Conservation (phyloP, 2,888 invertebrate genomes). For the Acleris sparsana region DNA sequence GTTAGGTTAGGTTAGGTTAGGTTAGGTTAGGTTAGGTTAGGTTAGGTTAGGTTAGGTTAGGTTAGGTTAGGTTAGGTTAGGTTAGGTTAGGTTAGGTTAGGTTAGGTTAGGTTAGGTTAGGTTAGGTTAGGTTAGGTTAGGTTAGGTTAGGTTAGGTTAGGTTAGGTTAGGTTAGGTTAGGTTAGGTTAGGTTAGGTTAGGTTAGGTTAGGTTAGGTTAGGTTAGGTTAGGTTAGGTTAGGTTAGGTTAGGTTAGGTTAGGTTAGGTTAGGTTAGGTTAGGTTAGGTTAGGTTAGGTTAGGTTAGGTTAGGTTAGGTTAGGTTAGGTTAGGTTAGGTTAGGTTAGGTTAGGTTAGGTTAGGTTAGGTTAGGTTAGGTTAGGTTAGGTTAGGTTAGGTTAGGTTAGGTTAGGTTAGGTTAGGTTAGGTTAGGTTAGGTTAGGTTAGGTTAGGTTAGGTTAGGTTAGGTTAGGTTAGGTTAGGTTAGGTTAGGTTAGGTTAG, state of each 20-base stretch:
- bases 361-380: constrained; percentile 22
- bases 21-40: constrained; percentile 23
- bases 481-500: constrained; percentile 22
- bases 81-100: constrained; percentile 15
- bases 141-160: constrained; percentile 30
- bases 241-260: constrained; percentile 24
- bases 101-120: constrained; percentile 21
- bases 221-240: constrained; percentile 17
- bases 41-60: constrained; percentile 23
- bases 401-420: constrained; percentile 22
- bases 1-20: constrained; percentile 22
- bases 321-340: constrained; percentile 18
- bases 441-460: constrained; percentile 22
- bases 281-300: constrained; percentile 18
- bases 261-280: constrained; percentile 24
- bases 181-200: constrained; percentile 27
- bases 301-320: constrained; percentile 20
- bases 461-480: constrained; percentile 22
- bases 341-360: constrained; percentile 21
- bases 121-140: constrained; percentile 30
- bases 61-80: constrained; percentile 21
- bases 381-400: constrained; percentile 22
- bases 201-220: constrained; percentile 25
- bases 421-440: constrained; percentile 22
- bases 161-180: constrained; percentile 32